Base-by-base conservation (phyloP, 1,140 invertebrate species). In the Drosophila pachea region DNA sequence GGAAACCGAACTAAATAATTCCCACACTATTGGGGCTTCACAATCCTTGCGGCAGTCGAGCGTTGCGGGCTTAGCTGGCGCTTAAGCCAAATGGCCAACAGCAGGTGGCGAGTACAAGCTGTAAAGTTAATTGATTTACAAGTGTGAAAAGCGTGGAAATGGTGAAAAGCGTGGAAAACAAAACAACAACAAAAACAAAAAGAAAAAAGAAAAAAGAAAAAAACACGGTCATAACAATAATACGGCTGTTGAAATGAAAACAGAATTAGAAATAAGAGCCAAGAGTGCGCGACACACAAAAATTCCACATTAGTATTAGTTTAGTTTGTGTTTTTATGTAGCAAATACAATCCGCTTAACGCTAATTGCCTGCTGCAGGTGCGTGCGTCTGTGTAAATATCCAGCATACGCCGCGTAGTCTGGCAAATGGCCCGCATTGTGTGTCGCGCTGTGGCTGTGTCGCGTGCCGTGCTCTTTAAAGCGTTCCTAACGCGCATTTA, bases 91-190 rank as follows among this genome's bases (percentile, higher is more conserved):
- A 84, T 84, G 76, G 69, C 79, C 74, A 83, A 68, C 77, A 73
- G 72, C 72, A 83, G 79, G 68, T 73, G 78, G 49, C 31, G 8
- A 35, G n/a, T 35, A 56, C 45, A 63, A 65, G 73, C 73, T 79
- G 76, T 76, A 79, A 84, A 83, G 76, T 84, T 83, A 83, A 83
- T 83, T 83, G 79, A 83, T 83, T 83, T 83, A 83, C 79, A 84
- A 79, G 79, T 84, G 76, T 83, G 79, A 78, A 78, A 78, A 62
- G 58, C 35, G 58, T 42, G 38, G 12, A 42, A 84, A 79, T 76
- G 76, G 76, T 83, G 79, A 79, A 78, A 78, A 62, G 60, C 49
- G 60, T 53, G 22, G 38, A 66, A 84, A 83, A 68, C 58, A 22
- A 22, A 22, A 22, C n/a, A n/a, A n/a, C n/a, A n/a, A n/a, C n/a